Conservation (phyloP, 2,113 vertebrate genomes). For the Eubucco bourcierii region DNA sequence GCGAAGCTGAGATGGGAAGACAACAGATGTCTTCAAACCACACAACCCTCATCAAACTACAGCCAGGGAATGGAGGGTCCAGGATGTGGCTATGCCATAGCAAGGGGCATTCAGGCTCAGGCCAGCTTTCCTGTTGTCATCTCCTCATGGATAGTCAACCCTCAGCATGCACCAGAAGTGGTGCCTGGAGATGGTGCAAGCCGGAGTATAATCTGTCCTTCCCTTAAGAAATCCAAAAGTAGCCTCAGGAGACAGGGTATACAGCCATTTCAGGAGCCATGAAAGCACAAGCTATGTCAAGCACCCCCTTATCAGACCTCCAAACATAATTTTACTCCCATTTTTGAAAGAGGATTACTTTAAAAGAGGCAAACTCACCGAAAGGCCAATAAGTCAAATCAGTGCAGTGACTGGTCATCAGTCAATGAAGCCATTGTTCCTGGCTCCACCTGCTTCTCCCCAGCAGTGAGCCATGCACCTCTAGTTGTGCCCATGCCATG, state of each 20-base stretch:
- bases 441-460: neutral
- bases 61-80: neutral
- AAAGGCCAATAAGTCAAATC: neutral
- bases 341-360: neutral
- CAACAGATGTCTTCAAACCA: neutral
- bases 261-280: neutral
- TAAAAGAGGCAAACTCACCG: neutral
- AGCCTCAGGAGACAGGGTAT: neutral
- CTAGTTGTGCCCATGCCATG: neutral
- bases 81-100: neutral
- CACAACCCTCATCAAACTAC: neutral
- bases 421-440: neutral
- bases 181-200: neutral
- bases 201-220: neutral
- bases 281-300: neutral
- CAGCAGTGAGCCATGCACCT: neutral
- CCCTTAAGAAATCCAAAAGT: neutral
- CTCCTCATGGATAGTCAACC: neutral
- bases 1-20: neutral
- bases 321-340: neutral
- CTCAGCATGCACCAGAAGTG: neutral
- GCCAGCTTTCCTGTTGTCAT: neutral
- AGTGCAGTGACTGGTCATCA: fast-evolving
- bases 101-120: neutral
- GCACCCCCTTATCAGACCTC: neutral